Evolutionary conservation across 2,113 vertebrate genomes (phyloP).

Genomic region (Tragelaphus scriptus): DNA sequence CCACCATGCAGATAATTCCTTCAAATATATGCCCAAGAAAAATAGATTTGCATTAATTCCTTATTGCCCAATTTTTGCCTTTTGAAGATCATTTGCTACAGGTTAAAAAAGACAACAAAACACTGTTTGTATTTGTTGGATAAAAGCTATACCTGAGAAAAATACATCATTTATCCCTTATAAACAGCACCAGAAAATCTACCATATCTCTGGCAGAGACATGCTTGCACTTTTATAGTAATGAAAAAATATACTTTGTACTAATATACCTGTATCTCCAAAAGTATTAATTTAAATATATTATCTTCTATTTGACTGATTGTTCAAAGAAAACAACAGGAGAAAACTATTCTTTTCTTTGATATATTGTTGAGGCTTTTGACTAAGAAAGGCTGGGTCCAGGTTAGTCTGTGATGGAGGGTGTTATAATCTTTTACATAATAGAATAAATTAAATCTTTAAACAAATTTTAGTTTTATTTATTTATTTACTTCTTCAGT

Average conservation of each 20-base stretch:
- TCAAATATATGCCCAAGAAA: not conserved
- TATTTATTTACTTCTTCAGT: not conserved
- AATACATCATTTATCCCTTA: not conserved
- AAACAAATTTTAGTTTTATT: not conserved
- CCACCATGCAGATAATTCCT: not conserved
- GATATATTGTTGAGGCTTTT: not conserved
- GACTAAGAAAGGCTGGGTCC: not conserved
- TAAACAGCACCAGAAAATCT: not conserved
- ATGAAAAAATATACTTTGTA: not conserved
- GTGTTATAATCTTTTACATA: not conserved
- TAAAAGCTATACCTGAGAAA: not conserved
- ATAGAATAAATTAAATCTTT: not conserved
- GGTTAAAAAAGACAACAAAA: not conserved
- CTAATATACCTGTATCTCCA: not conserved
- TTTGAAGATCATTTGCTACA: not conserved
- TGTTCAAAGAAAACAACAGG: not conserved
- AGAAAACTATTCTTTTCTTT: not conserved
- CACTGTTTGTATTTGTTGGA: not conserved
- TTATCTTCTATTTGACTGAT: not conserved
- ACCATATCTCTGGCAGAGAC: not conserved
- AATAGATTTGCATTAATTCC: not conserved
- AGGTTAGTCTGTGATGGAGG: not conserved
- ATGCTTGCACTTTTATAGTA: not conserved
- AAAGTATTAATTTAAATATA: not conserved
- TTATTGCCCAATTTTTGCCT: not conserved